phyloP scores from a whole-genome alignment of 2,113 vertebrate species.

The Hyperopisus bebe region DNA sequence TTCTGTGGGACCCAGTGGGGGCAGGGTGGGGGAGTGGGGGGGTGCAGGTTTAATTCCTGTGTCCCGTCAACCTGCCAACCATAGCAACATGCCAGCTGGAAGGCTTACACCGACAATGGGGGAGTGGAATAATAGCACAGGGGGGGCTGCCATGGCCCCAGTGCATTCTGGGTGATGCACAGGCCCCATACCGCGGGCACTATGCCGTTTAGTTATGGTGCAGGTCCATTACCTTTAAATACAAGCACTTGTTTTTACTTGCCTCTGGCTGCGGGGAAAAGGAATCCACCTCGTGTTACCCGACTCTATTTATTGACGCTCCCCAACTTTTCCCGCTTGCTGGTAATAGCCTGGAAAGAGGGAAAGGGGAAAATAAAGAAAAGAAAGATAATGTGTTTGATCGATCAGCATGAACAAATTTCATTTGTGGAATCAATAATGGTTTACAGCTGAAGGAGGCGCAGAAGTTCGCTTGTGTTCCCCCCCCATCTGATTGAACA shows the following conservation, averaged over 20 bases:
- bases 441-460: constrained; percentile 95
- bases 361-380: constrained; percentile 20
- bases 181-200: constrained; percentile 50
- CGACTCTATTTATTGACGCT: constrained; percentile 75
- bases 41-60: constrained; percentile 72
- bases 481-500: constrained; percentile 81
- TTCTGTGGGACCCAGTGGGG: constrained; percentile 33
- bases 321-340: constrained; percentile 78
- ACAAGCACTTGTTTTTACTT: constrained; percentile 56
- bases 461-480: constrained; percentile 89
- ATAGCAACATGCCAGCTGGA: constrained; percentile 66
- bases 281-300: constrained; percentile 70
- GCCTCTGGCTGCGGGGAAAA: constrained; percentile 49
- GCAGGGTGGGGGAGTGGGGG: constrained; percentile 10
- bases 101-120: constrained; percentile 56
- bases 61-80: constrained; percentile 64
- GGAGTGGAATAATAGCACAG: constrained; percentile 39
- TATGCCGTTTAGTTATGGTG: constrained; percentile 53
- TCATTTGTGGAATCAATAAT: constrained; percentile 98
- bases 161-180: constrained; percentile 40
- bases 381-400: constrained; percentile 96
- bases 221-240: constrained; percentile 69
- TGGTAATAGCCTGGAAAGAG: constrained; percentile 83
- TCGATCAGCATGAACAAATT: constrained; percentile 99
- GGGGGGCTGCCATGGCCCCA: constrained; percentile 13